Evolutionary conservation across 2,888 invertebrate species (phyloP).

Genomic region (Tachina grossa): DNA sequence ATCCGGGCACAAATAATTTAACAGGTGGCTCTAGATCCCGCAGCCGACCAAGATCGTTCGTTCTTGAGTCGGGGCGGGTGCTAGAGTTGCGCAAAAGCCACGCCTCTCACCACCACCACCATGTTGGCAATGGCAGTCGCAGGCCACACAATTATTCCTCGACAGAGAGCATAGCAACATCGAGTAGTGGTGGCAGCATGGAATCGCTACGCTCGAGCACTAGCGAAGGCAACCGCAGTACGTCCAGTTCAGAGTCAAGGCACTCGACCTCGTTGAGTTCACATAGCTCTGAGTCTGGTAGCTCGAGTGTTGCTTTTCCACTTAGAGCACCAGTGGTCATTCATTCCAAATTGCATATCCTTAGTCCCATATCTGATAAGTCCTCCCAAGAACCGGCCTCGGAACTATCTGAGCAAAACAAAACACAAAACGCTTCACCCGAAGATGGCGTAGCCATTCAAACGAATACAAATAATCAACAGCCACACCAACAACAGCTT

Average conservation of each 20-base stretch:
- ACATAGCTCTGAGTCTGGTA: constrained; percentile 90
- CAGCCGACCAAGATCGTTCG: constrained; percentile 86
- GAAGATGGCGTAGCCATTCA: constrained; percentile 77
- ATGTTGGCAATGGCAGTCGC: constrained; percentile 82
- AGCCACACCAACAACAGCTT: constrained; percentile 80
- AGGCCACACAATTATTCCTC: constrained; percentile 84
- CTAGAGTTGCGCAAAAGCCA: constrained; percentile 88
- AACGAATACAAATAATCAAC: constrained; percentile 59
- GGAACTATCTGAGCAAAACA: constrained; percentile 91
- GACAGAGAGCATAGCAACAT: constrained; percentile 94
- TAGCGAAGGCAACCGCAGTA: constrained; percentile 93
- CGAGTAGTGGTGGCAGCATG: constrained; percentile 94
- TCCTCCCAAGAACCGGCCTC: constrained; percentile 93
- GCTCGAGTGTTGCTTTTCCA: constrained; percentile 85
- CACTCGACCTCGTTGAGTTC: constrained; percentile 93
- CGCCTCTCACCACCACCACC: constrained; percentile 77
- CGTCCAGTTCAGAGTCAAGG: constrained; percentile 92
- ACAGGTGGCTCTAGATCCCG: constrained; percentile 79
- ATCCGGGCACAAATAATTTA: constrained; percentile 84
- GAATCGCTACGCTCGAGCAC: constrained; percentile 93
- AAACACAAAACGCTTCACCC: constrained; percentile 87
- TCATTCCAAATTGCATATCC: constrained; percentile 91
- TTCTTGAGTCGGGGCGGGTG: constrained; percentile 87
- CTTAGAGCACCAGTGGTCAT: constrained; percentile 88
- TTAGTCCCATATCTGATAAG: constrained; percentile 95